phyloP scores from a whole-genome alignment of 2,113 vertebrate species.

The Embiotoca jacksoni region DNA sequence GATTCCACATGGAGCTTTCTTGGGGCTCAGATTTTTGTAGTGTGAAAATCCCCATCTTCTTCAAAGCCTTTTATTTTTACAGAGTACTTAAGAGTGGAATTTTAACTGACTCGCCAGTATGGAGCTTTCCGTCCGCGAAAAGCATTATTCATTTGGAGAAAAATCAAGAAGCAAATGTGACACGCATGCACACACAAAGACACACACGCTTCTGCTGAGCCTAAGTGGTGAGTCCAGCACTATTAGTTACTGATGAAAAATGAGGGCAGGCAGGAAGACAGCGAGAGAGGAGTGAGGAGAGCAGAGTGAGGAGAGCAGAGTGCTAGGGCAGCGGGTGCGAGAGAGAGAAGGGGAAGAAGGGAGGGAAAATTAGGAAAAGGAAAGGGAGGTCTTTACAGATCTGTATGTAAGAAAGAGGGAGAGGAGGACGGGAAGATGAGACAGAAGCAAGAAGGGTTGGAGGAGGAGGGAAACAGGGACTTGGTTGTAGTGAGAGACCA shows the following conservation, averaged over 20 bases:
- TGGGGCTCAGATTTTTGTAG: slow-evolving; percentile 2
- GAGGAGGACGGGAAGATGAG: background rate
- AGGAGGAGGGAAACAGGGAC: slow-evolving; percentile 25
- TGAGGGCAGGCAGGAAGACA: slow-evolving; percentile 57
- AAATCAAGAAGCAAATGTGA: slow-evolving; percentile 46
- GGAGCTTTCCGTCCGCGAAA: slow-evolving; percentile 25
- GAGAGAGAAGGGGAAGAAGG: slow-evolving; percentile 4
- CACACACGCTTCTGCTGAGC: slow-evolving; percentile 43
- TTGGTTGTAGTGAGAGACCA: slow-evolving; percentile 17
- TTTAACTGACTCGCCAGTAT: slow-evolving; percentile 45
- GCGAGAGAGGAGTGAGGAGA: slow-evolving; percentile 35
- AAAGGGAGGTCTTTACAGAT: slow-evolving; percentile 59
- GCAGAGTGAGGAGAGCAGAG: slow-evolving; percentile 28
- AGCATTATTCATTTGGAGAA: slow-evolving; percentile 32
- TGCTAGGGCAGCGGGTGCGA: slow-evolving; percentile 19
- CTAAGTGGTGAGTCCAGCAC: slow-evolving; percentile 67
- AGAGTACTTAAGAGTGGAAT: slow-evolving; percentile 32
- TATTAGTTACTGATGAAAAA: slow-evolving; percentile 70
- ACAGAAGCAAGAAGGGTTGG: slow-evolving; percentile 15
- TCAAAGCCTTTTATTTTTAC: slow-evolving; percentile 8
- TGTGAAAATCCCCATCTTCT: background rate
- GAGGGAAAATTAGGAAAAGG: slow-evolving; percentile 49
- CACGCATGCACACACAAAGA: slow-evolving; percentile 8
- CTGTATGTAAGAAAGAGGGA: slow-evolving; percentile 19
- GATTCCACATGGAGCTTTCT: background rate